Conservation (phyloP, 2,888 invertebrate genomes). For the Morpho helenor region DNA sequence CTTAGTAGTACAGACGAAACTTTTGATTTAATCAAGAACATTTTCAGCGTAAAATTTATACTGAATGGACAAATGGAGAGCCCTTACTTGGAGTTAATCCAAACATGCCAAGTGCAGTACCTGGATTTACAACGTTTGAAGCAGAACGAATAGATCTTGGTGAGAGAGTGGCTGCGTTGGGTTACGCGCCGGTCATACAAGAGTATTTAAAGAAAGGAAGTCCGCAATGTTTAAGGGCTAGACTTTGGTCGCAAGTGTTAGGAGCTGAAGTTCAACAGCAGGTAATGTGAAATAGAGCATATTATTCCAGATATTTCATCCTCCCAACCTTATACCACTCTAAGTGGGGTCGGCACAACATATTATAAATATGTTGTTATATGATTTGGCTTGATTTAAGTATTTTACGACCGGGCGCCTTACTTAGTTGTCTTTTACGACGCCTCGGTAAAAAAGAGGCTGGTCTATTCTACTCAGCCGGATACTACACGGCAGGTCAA, state of each 20-base stretch:
- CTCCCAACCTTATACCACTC: too few species aligned
- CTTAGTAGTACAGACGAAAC: too few species aligned
- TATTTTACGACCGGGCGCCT: too few species aligned
- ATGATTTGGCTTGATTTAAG: too few species aligned
- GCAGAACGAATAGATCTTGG: slow-evolving; percentile 86
- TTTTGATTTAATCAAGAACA: too few species aligned
- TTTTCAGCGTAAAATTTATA: slow-evolving; percentile 83
- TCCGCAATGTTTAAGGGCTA: slow-evolving; percentile 87
- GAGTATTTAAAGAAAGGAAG: slow-evolving; percentile 93
- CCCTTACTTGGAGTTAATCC: slow-evolving; percentile 87
- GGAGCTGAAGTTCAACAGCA: slow-evolving; percentile 86
- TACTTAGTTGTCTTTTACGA: too few species aligned
- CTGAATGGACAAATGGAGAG: slow-evolving; percentile 87
- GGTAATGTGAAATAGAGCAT: slow-evolving; percentile 52
- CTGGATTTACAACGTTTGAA: slow-evolving; percentile 81
- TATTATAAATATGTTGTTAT: too few species aligned
- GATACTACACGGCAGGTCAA: too few species aligned
- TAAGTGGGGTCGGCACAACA: too few species aligned
- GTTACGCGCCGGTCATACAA: slow-evolving; percentile 92
- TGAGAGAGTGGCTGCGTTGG: slow-evolving; percentile 86
- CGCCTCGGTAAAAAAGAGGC: too few species aligned
- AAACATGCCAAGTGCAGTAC: slow-evolving; percentile 69
- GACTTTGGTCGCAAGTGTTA: slow-evolving; percentile 92
- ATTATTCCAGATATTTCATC: too few species aligned
- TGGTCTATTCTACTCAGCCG: too few species aligned